Base-by-base conservation (phyloP, 2,888 invertebrate species). In the Meteorus colon region DNA sequence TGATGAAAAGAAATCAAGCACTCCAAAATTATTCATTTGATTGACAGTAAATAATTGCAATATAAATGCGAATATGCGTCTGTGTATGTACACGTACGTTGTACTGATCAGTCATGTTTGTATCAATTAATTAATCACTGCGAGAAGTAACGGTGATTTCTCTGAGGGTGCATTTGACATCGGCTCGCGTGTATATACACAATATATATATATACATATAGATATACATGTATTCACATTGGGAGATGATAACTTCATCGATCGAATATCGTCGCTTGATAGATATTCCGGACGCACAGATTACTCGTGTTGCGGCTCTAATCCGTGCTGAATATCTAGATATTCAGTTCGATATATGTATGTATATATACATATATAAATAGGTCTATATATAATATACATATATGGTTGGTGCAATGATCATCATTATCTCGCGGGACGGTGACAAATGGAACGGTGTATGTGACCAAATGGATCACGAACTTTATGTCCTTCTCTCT, bases 361-460 rank as follows among this genome's bases (percentile, higher is more conserved):
- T 45, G 41, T 45, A 10, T 45, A 24, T 67, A 66, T 66, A 24
- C 16, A 45, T 67, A 41, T 67, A 48, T 29, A 48, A 55, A 31
- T 59, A 45, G 12, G 45, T 45, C 12, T 14, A 48, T 48, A n/a
- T 48, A 6, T 48, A 48, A n/a, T 48, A 48, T 37, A 73, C 66
- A 51, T 19, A 45, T 68, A 73, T 73, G 68, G 69, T 63, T 69
- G 69, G 69, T 55, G 59, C 73, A 73, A 69, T 63, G 68, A 76
- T 76, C 72, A 63, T 76, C 73, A 76, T 76, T 76, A 69, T 62
- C 51, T 73, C 27, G 73, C 51, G 27, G 69, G 69, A 76, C 73
- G 60, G 55, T 73, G 76, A 76, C 73, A 63, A 55, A 55, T 55
- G 55, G 55, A 55, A n/a, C 19, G 19, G 55, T 55, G 19, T 55